A percentile compares a stretch with the other conserved stretches of the same genome.
phyloP scores from a whole-genome alignment of 2,113 vertebrate genomes.

The Leucoraja erinaceus region DNA sequence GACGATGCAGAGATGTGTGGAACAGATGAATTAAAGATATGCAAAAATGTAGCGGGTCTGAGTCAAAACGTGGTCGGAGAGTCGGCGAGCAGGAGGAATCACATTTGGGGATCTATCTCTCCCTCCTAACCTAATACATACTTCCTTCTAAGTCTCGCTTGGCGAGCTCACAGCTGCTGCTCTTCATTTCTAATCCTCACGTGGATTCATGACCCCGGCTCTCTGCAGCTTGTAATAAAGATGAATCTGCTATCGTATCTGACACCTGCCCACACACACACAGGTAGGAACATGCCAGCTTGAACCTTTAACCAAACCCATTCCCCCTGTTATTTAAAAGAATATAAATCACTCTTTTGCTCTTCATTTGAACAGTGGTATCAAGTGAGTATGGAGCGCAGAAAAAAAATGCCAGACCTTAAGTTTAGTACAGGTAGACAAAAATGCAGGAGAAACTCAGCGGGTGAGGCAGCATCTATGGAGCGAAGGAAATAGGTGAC shows the following conservation, averaged over 20 bases:
- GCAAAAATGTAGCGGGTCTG: no score
- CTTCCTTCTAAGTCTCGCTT: neutral
- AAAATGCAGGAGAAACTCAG: no score
- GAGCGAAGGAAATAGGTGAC: no score
- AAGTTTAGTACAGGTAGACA: no score
- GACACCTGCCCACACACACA: neutral
- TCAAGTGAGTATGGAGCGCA: neutral
- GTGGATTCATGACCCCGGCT: no score
- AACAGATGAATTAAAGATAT: no score
- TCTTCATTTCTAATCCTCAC: neutral
- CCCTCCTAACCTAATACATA: neutral
- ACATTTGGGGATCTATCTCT: no score
- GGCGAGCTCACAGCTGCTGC: neutral
- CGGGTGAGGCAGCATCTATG: no score
- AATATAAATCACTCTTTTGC: neutral
- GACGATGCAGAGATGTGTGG: no score
- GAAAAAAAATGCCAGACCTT: constrained; percentile 22
- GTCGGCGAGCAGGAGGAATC: no score
- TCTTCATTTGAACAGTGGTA: neutral
- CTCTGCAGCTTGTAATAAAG: neutral
- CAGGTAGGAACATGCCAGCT: neutral
- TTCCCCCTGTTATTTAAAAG: neutral
- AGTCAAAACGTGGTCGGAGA: no score
- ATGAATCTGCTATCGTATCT: neutral
- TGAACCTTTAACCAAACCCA: neutral